Conservation (phyloP, 1,140 invertebrate species). For the Drosophila ohnishii region DNA sequence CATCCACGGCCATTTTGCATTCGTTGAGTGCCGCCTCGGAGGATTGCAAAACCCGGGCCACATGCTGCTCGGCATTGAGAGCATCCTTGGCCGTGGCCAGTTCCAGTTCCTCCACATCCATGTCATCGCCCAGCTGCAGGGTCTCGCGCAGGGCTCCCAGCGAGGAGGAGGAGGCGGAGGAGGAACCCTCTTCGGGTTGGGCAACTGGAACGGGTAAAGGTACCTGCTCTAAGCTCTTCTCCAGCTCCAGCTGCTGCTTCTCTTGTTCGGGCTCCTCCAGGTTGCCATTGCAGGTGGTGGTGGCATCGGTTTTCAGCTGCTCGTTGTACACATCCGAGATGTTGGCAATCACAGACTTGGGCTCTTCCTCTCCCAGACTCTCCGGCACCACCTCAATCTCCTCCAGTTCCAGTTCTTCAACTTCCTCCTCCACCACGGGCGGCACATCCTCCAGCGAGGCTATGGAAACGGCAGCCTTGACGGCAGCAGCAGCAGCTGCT, state of each 20-base stretch:
- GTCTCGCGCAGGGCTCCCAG: conserved; percentile 61
- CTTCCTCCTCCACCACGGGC: conserved; percentile 67
- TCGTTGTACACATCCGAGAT: conserved; percentile 83
- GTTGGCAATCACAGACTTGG: conserved; percentile 75
- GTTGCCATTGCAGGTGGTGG: conserved; percentile 80
- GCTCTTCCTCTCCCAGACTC: not conserved
- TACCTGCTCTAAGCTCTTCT: not conserved
- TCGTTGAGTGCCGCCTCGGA: conserved; percentile 85
- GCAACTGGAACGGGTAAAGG: not conserved
- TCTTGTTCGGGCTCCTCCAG: conserved; percentile 14
- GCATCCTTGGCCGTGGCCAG: conserved; percentile 68
- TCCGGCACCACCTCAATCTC: conserved; percentile 52
- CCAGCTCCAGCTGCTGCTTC: not conserved
- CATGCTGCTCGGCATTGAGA: conserved; percentile 84
- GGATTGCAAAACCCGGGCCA: conserved; percentile 85
- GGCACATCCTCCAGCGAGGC: conserved; percentile 79
- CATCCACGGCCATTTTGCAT: conserved; percentile 77
- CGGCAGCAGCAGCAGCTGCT: not conserved
- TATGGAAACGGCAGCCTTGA: conserved; percentile 62
- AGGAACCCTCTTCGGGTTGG: conserved; percentile 39
- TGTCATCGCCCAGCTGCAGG: conserved; percentile 68
- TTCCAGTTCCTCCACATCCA: conserved; percentile 84
- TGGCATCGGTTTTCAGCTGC: conserved; percentile 76
- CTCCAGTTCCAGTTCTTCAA: conserved; percentile 56
- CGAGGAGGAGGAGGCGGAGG: not conserved